phyloP scores from a whole-genome alignment of 1,140 invertebrate genomes.

The Latrodectus geometricus region DNA sequence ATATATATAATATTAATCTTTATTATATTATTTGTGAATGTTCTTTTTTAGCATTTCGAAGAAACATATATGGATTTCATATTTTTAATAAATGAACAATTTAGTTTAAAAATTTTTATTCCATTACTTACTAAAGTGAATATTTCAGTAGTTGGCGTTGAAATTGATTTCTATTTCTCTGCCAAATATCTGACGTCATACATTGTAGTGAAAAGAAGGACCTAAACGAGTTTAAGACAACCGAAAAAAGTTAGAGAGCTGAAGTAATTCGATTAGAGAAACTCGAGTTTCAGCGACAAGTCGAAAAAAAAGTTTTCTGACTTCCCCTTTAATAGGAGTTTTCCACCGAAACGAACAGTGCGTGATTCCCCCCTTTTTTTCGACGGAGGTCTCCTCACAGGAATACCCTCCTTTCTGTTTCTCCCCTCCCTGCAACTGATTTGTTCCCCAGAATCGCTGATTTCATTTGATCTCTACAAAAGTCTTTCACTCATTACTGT shows the following conservation, averaged over 20 bases:
- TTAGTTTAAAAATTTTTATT: too few species aligned
- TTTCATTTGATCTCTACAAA: conserved; percentile 51
- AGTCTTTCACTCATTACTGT: conserved; percentile 34
- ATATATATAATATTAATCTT: too few species aligned
- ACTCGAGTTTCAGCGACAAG: conserved; percentile 50
- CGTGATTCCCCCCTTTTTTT: conserved; percentile 45
- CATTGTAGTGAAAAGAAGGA: conserved; percentile 10
- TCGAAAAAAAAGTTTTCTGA: conserved; percentile 24
- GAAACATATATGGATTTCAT: too few species aligned
- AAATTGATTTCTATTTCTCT: too few species aligned
- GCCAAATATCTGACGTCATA: too few species aligned
- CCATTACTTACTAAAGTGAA: too few species aligned
- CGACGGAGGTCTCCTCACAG: neutral
- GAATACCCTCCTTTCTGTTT: neutral
- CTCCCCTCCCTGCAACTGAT: neutral
- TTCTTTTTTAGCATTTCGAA: too few species aligned
- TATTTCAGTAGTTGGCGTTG: too few species aligned
- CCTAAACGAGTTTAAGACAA: conserved; percentile 49
- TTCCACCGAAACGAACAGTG: conserved; percentile 52
- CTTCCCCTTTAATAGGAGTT: conserved; percentile 52
- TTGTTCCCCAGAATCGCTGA: conserved; percentile 25
- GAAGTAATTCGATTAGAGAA: conserved; percentile 57
- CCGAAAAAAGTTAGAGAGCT: conserved; percentile 36
- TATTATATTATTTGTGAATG: too few species aligned
- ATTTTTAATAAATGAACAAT: too few species aligned